phyloP scores from a whole-genome alignment of 2,797 vertebrate species.

The Platyrinchus mystaceus region DNA sequence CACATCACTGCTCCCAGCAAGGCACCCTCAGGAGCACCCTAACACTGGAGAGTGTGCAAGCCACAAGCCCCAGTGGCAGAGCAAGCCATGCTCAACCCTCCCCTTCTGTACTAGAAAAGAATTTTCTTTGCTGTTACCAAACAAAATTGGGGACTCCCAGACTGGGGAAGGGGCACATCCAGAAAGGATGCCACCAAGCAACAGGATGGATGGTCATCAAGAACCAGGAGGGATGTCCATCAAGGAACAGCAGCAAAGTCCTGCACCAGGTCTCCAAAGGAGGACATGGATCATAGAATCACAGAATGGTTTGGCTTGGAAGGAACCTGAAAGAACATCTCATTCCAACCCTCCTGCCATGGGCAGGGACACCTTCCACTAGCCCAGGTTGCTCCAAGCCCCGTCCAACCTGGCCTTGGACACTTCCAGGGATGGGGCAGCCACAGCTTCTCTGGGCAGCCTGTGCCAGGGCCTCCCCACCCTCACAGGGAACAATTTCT shows the following conservation, averaged over 20 bases:
- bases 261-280: background rate
- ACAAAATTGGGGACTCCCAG: background rate
- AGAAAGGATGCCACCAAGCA: background rate
- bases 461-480: background rate
- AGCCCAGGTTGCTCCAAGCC: background rate
- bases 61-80: background rate
- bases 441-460: background rate
- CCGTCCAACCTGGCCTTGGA: rapidly evolving
- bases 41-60: background rate
- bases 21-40: background rate
- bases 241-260: background rate
- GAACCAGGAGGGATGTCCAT: background rate
- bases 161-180: background rate
- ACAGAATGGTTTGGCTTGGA: background rate
- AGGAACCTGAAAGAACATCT: background rate
- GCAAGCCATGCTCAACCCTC: background rate
- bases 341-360: background rate
- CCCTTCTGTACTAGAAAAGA: background rate
- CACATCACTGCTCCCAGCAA: background rate
- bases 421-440: background rate
- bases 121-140: background rate
- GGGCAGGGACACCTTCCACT: background rate
- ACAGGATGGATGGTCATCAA: background rate
- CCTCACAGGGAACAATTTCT: background rate
- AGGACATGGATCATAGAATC: background rate